phyloP scores from a whole-genome alignment of 2,888 invertebrate genomes.

The Idaea aversata region DNA sequence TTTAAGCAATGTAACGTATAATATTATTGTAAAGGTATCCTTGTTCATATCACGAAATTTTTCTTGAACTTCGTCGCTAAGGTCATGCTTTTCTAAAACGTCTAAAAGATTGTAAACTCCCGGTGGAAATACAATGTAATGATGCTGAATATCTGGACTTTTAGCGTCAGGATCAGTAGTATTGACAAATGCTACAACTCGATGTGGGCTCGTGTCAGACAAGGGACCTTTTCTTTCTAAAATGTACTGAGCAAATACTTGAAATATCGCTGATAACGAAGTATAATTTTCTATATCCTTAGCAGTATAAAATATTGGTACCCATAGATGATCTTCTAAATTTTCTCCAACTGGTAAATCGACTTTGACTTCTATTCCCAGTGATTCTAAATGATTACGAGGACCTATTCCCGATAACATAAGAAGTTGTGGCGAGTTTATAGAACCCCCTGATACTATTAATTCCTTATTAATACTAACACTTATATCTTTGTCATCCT shows the following conservation, averaged over 20 bases:
- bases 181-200: constrained; percentile 52
- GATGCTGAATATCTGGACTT: constrained; percentile 54
- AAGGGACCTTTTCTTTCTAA: constrained; percentile 70
- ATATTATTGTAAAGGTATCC: constrained; percentile 54
- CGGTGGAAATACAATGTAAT: constrained; percentile 50
- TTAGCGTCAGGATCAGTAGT: constrained; percentile 47
- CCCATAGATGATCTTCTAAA: constrained; percentile 74
- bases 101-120: constrained; percentile 44
- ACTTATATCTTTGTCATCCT: constrained; percentile 49
- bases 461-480: constrained; percentile 70
- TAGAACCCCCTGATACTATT: constrained; percentile 70
- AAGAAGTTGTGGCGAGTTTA: constrained; percentile 75
- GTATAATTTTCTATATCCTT: constrained; percentile 40
- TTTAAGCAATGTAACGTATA: constrained; percentile 81
- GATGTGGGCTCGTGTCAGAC: constrained; percentile 59
- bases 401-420: constrained; percentile 79
- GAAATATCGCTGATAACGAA: constrained; percentile 43
- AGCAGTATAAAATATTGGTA: constrained; percentile 55
- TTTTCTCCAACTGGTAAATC: constrained; percentile 77
- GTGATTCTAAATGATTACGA: constrained; percentile 51
- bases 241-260: constrained; percentile 65
- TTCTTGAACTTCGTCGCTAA: constrained; percentile 41
- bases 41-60: constrained; percentile 46
- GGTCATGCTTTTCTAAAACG: constrained; percentile 40
- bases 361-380: constrained; percentile 57